Evolutionary conservation across 53 echinoderm and acorn worm species (phyloP).

Genomic region (Apostichopus leukothele): DNA sequence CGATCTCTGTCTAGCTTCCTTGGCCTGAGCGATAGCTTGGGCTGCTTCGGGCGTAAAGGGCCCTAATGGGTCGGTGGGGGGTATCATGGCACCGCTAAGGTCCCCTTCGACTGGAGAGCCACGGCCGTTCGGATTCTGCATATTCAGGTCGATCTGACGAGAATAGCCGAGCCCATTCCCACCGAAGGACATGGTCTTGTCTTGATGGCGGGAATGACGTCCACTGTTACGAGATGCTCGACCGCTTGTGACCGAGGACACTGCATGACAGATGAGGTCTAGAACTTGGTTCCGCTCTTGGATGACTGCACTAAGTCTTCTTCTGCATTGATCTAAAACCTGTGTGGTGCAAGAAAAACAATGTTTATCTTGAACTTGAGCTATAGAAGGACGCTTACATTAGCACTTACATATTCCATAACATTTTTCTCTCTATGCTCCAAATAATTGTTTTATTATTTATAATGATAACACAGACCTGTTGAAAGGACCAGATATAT

Average conservation of each 20-base stretch:
- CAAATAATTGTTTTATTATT: too few species aligned
- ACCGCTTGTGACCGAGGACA: conserved; percentile 89
- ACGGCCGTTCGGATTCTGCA: conserved; percentile 50
- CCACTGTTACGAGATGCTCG: conserved; percentile 83
- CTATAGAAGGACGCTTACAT: too few species aligned
- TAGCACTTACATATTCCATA: too few species aligned
- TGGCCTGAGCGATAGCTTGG: conserved; percentile 90
- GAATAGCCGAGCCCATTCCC: conserved; percentile 85
- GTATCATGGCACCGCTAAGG: conserved; percentile 44
- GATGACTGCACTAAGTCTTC: conserved; percentile 90
- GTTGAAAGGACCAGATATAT: too few species aligned
- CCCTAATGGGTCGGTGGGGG: conserved; percentile 81
- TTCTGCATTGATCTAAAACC: conserved; percentile 89
- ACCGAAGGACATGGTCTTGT: conserved; percentile 76
- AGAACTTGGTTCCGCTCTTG: conserved; percentile 97
- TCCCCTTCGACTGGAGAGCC: conserved; percentile 36
- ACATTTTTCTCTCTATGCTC: too few species aligned
- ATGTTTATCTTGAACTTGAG: too few species aligned
- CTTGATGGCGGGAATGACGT: conserved; percentile 71
- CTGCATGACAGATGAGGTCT: conserved; percentile 98
- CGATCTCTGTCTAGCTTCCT: conserved; percentile 88
- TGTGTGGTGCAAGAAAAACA: background rate
- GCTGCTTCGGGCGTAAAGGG: conserved; percentile 94
- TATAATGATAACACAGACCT: too few species aligned
- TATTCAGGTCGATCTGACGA: conserved; percentile 82